Percentiles rank a stretch among this genome's conserved stretches.
Evolutionary conservation across 2,113 vertebrate species (phyloP).

Genomic region (Tiliqua scincoides): DNA sequence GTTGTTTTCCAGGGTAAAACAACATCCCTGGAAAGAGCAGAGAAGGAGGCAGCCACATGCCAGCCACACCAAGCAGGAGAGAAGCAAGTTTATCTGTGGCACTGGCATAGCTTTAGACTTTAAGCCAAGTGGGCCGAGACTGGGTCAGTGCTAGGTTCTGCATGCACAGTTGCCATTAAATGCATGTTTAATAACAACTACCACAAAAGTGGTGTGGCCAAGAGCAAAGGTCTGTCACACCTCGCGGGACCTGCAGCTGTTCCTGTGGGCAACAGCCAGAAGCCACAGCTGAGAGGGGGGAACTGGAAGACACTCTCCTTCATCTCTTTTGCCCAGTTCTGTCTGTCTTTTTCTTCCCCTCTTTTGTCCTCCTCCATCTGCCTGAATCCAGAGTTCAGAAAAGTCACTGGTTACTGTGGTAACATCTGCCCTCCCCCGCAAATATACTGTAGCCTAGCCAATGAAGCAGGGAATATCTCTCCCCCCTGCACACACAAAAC

Average conservation of each 20-base stretch:
- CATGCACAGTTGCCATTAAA: not conserved
- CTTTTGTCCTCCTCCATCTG: constrained; percentile 73
- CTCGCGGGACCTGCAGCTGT: constrained; percentile 14
- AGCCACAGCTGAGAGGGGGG: not conserved
- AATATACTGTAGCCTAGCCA: constrained; percentile 19
- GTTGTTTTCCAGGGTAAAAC: too few species aligned
- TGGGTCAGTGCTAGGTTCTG: not conserved
- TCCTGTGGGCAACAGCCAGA: constrained; percentile 19
- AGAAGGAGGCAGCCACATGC: not conserved
- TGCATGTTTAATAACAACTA: not conserved
- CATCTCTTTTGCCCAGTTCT: constrained; percentile 3
- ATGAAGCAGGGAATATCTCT: constrained; percentile 38
- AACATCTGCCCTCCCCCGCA: constrained; percentile 50
- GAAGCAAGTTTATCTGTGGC: not conserved
- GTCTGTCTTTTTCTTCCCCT: constrained; percentile 36
- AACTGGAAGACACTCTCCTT: not conserved
- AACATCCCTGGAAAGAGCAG: not conserved
- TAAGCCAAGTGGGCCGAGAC: not conserved
- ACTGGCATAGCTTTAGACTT: not conserved
- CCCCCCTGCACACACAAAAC: not conserved
- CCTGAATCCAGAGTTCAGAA: constrained; percentile 68
- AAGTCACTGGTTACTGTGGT: constrained; percentile 75
- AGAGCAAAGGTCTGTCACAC: constrained; percentile 16
- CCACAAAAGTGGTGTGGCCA: not conserved
- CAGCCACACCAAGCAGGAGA: too few species aligned